Evolutionary conservation across 2,888 invertebrate species (phyloP).

Genomic region (Nebria salina): DNA sequence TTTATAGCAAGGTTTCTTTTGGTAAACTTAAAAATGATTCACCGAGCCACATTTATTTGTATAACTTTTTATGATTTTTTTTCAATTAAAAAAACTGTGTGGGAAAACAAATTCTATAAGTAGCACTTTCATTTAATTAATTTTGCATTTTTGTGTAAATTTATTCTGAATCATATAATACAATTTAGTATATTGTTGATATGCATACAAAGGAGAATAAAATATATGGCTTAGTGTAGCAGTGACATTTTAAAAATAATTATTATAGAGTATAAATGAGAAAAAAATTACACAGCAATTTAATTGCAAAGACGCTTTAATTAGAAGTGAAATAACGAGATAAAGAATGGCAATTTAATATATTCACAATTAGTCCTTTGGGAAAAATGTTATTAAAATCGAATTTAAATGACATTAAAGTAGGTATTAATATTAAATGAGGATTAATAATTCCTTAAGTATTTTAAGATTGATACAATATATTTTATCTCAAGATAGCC

Average conservation of each 20-base stretch:
- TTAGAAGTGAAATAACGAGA: conserved; percentile 22
- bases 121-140: too few relatives aligned
- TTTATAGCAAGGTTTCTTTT: background rate
- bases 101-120: too few relatives aligned
- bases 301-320: conserved; percentile 1
- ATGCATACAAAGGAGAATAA: too few relatives aligned
- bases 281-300: background rate
- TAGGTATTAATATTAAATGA: background rate
- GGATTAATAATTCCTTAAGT: background rate
- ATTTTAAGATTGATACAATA: too few relatives aligned
- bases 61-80: too few relatives aligned
- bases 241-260: too few relatives aligned
- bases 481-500: too few relatives aligned
- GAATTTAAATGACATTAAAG: conserved; percentile 6
- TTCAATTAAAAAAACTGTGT: too few relatives aligned
- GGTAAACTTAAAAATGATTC: background rate
- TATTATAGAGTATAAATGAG: background rate
- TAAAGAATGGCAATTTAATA: conserved; percentile 34
- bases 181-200: too few relatives aligned
- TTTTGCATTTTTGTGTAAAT: too few relatives aligned
- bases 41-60: background rate
- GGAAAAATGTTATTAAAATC: conserved; percentile 36
- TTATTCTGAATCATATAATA: too few relatives aligned
- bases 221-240: too few relatives aligned
- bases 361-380: conserved; percentile 25